Percentiles rank a stretch among this genome's conserved stretches.
Conservation (phyloP, 2,113 vertebrate species). For the Lipophrys pholis region DNA sequence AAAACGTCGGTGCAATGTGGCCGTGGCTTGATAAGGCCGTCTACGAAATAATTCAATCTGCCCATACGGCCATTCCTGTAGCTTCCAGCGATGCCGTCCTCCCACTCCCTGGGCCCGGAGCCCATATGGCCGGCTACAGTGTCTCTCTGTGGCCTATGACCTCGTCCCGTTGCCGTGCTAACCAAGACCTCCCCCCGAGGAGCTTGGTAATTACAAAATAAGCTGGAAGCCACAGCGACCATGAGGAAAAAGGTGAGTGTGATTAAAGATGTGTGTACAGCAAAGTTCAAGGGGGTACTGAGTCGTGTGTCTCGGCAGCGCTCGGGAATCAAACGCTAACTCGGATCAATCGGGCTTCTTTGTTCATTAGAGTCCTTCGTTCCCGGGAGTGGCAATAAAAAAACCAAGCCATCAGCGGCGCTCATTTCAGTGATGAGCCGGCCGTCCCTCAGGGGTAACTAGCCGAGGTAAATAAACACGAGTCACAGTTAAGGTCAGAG, state of each 20-base stretch:
- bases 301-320: slow-evolving; percentile 13
- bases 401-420: slow-evolving; percentile 21
- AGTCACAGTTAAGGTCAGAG: slow-evolving; percentile 67
- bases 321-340: slow-evolving; percentile 53
- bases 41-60: slow-evolving; percentile 65
- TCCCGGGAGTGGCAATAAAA: slow-evolving; percentile 53
- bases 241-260: slow-evolving; percentile 58
- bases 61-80: slow-evolving; percentile 31
- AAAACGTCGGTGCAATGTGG: slow-evolving; percentile 61
- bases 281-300: slow-evolving; percentile 56
- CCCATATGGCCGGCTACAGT: slow-evolving; percentile 65
- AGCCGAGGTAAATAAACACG: slow-evolving; percentile 67
- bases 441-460: slow-evolving; percentile 40
- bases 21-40: slow-evolving; percentile 69
- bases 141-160: slow-evolving; percentile 58
- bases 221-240: slow-evolving; percentile 64
- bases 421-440: slow-evolving; percentile 59
- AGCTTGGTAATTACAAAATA: slow-evolving; percentile 70
- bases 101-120: slow-evolving; percentile 36
- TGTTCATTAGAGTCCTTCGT: slow-evolving; percentile 60
- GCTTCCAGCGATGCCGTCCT: slow-evolving; percentile 35
- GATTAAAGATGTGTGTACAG: slow-evolving; percentile 65
- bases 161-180: slow-evolving; percentile 64
- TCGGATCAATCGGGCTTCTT: slow-evolving; percentile 66
- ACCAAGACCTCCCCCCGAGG: slow-evolving; percentile 39